A percentile compares a stretch with the other conserved stretches of the same genome.
phyloP scores from a whole-genome alignment of 2,888 invertebrate genomes.

The Harpagoxenus sublaevis region DNA sequence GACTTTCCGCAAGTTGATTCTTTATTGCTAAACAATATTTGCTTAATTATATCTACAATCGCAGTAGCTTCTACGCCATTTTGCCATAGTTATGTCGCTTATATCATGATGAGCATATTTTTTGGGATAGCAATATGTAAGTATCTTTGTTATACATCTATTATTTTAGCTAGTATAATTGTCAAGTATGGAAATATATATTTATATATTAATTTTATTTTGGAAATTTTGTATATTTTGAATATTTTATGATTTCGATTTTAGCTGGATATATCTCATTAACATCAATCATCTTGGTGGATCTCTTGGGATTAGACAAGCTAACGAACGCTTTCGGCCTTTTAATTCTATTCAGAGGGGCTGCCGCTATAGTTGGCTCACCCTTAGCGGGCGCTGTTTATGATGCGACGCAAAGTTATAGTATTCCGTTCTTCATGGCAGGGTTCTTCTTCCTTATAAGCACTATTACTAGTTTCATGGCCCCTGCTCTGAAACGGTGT shows the following conservation, averaged over 20 bases:
- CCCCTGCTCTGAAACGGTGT: conserved; percentile 90
- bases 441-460: conserved; percentile 95
- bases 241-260: conserved; percentile 42
- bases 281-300: conserved; percentile 98
- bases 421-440: conserved; percentile 97
- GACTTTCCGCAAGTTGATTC: conserved; percentile 97
- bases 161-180: neutral
- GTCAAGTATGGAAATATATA: neutral
- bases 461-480: conserved; percentile 94
- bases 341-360: conserved; percentile 97
- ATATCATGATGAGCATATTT: conserved; percentile 93
- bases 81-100: conserved; percentile 92
- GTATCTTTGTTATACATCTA: conserved; percentile 82
- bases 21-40: conserved; percentile 96
- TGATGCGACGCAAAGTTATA: conserved; percentile 94
- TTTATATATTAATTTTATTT: neutral
- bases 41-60: conserved; percentile 95
- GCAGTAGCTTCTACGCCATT: conserved; percentile 94
- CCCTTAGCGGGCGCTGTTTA: conserved; percentile 95
- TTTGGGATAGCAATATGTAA: conserved; percentile 97
- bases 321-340: conserved; percentile 99
- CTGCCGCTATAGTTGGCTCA: conserved; percentile 95
- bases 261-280: conserved; percentile 98
- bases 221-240: neutral
- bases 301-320: conserved; percentile 97